Evolutionary conservation across 1,140 invertebrate species (phyloP).

Genomic region (Dolichoris vasculosae): DNA sequence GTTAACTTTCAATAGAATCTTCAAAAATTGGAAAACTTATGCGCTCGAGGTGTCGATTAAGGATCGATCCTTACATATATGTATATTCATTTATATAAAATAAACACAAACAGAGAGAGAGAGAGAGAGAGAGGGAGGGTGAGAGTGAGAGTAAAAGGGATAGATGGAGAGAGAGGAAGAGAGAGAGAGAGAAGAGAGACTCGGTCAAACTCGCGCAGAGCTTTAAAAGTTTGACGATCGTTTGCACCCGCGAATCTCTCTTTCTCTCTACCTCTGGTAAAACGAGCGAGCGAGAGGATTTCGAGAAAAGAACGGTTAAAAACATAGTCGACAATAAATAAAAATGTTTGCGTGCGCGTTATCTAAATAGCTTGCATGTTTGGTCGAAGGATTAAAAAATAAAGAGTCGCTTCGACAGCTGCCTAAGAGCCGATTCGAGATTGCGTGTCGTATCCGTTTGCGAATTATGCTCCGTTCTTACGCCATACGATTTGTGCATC

Average conservation of each 20-base stretch:
- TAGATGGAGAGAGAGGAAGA: not conserved
- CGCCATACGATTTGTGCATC: constrained; percentile 60
- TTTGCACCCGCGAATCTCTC: constrained; percentile 23
- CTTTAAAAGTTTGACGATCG: constrained; percentile 25
- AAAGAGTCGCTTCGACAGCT: constrained; percentile 24
- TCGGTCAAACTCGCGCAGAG: not conserved
- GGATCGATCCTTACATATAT: constrained; percentile 34
- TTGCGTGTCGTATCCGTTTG: not conserved
- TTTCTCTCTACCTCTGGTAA: constrained; percentile 10
- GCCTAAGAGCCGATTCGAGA: constrained; percentile 27
- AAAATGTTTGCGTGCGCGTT: constrained; percentile 9
- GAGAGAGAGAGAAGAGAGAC: not conserved
- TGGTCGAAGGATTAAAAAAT: constrained; percentile 37
- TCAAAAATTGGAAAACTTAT: constrained; percentile 48
- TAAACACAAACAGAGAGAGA: not conserved
- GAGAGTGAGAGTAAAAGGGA: too few relatives aligned
- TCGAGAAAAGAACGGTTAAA: constrained; percentile 14
- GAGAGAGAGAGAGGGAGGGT: not conserved
- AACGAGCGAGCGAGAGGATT: constrained; percentile 40
- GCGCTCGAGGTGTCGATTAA: constrained; percentile 23
- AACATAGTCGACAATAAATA: constrained; percentile 32
- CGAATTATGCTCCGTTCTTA: constrained; percentile 21
- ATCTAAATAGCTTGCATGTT: constrained; percentile 47
- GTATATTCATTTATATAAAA: not conserved
- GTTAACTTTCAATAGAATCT: constrained; percentile 50